These are phyloP conservation scores for Hydriomena furcata DNA, from an alignment of 2,888 invertebrate species.

Conservation along the genomic window DNA sequence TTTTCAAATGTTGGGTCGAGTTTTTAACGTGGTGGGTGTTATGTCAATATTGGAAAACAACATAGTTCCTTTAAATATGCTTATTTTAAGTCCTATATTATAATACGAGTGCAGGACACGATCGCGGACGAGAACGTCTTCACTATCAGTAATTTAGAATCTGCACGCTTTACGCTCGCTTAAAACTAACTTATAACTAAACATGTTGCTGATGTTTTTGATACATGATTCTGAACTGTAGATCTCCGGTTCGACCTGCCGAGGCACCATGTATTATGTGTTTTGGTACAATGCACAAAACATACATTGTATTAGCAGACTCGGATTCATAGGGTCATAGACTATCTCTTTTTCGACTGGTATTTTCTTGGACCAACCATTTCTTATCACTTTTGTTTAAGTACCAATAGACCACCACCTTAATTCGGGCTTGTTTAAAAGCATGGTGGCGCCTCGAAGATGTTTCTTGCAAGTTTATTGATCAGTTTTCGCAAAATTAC, in stretches of 20 bases:
- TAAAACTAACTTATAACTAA: constrained; percentile 21
- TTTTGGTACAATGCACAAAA: too few species aligned
- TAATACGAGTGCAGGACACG: constrained; percentile 30
- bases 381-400: too few species aligned
- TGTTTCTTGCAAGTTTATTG: not conserved
- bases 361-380: too few species aligned
- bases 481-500: not conserved
- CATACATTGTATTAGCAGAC: too few species aligned
- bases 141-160: constrained; percentile 75
- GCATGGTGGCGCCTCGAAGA: not conserved
- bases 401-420: too few species aligned
- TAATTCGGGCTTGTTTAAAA: too few species aligned
- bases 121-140: constrained; percentile 53
- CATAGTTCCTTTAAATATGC: constrained; percentile 15
- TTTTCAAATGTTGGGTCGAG: constrained; percentile 9
- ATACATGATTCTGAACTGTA: not conserved
- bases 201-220: not conserved
- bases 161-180: constrained; percentile 62
- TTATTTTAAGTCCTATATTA: constrained; percentile 3
- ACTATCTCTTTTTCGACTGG: too few species aligned
- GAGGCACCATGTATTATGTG: not conserved
- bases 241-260: not conserved
- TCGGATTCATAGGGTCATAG: too few species aligned
- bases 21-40: constrained; percentile 2
- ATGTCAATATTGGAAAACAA: constrained; percentile 9